These are phyloP conservation scores for Microtus pennsylvanicus DNA, from an alignment of 2,113 vertebrate species.

Conservation along the genomic window DNA sequence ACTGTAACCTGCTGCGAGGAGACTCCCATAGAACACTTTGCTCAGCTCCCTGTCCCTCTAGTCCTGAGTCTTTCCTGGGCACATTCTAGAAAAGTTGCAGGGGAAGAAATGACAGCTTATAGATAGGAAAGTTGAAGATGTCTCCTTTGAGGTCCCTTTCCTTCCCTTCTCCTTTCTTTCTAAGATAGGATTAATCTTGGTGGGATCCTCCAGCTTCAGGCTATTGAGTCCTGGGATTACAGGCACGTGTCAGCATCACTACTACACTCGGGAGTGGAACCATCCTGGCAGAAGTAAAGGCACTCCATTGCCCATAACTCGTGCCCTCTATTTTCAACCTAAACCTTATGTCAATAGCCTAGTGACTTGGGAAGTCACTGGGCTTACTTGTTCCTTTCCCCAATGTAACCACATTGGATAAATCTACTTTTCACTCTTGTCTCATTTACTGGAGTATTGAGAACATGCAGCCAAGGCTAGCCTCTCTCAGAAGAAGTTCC, in stretches of 20 bases:
- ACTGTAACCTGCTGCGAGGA: background rate
- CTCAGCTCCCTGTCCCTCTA: background rate
- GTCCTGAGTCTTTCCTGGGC: background rate
- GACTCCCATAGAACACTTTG: background rate
- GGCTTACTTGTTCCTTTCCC: background rate
- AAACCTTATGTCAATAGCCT: background rate
- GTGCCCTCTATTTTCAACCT: background rate
- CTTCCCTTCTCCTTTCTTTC: background rate
- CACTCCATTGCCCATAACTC: background rate
- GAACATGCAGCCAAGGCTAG: too few species aligned
- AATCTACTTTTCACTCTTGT: background rate
- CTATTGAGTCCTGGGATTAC: background rate
- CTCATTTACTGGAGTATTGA: background rate
- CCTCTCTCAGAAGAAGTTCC: background rate
- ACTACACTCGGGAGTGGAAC: background rate
- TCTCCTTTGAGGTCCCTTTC: background rate
- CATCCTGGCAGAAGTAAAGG: background rate
- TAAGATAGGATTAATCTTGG: background rate
- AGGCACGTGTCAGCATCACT: background rate
- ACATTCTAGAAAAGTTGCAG: background rate
- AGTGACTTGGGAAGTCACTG: background rate
- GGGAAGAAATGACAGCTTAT: constrained; percentile 16
- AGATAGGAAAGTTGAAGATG: background rate
- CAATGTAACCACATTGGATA: background rate
- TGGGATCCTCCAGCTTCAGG: background rate